These are phyloP conservation scores for Dusona sp. DNA, from an alignment of 2,888 invertebrate species.

Conservation along the genomic window DNA sequence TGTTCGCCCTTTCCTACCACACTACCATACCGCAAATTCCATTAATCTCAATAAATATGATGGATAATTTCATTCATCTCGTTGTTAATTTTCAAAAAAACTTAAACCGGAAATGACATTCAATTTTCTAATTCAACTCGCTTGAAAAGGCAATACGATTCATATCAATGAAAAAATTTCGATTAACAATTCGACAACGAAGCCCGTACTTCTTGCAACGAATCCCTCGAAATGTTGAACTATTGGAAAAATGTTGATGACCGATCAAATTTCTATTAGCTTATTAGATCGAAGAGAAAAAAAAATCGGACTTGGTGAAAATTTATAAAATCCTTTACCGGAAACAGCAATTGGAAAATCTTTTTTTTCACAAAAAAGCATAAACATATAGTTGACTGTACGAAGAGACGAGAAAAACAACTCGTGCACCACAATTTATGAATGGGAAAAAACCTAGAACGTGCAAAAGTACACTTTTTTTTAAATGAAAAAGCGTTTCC, in stretches of 20 bases:
- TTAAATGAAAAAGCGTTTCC: neutral
- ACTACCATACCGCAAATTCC: conserved; percentile 18
- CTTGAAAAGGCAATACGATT: neutral
- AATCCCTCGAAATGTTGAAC: too few species aligned
- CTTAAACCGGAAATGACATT: neutral
- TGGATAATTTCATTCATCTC: neutral
- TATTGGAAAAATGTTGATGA: too few species aligned
- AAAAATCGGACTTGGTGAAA: too few species aligned
- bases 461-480: neutral
- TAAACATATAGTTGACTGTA: neutral
- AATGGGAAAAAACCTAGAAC: neutral
- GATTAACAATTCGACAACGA: too few species aligned
- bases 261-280: too few species aligned
- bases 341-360: neutral
- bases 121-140: neutral
- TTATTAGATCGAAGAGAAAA: too few species aligned
- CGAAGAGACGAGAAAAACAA: neutral
- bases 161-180: neutral
- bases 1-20: neutral
- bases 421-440: neutral
- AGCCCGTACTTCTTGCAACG: too few species aligned
- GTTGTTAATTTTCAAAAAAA: neutral
- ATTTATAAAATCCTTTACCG: neutral
- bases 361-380: neutral
- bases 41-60: conserved; percentile 38